Evolutionary conservation across 2,888 invertebrate genomes (phyloP).

Genomic region (Amiota minor): DNA sequence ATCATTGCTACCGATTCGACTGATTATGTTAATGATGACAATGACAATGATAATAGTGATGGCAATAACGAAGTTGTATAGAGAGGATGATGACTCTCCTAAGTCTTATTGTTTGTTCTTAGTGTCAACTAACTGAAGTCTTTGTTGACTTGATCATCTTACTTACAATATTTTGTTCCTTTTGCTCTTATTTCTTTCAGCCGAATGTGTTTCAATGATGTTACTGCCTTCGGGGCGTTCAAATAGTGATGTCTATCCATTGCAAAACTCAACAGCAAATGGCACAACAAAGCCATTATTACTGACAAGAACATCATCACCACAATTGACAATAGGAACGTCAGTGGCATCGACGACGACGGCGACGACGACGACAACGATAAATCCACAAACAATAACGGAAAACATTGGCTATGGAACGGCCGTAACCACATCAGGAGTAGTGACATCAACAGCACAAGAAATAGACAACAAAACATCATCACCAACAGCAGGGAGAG

Average conservation of each 20-base stretch:
- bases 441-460: slow-evolving; percentile 8
- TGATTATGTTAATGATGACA: not conserved
- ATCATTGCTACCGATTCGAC: not conserved
- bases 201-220: slow-evolving; percentile 72
- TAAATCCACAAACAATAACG: slow-evolving; percentile 27
- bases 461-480: slow-evolving; percentile 25
- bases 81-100: not conserved
- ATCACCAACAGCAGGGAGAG: slow-evolving; percentile 34
- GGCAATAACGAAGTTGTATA: not conserved
- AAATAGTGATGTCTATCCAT: slow-evolving; percentile 70
- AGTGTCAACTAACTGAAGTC: not conserved
- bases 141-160: slow-evolving; percentile 13
- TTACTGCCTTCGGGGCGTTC: slow-evolving; percentile 73
- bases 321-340: slow-evolving; percentile 65
- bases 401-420: slow-evolving; percentile 27
- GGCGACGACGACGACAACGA: slow-evolving; percentile 9
- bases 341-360: slow-evolving; percentile 56
- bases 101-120: slow-evolving; percentile 3
- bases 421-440: slow-evolving; percentile 30
- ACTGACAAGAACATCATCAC: slow-evolving; percentile 65
- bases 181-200: slow-evolving; percentile 45
- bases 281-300: slow-evolving; percentile 52
- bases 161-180: not conserved
- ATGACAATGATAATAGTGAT: not conserved
- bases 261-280: slow-evolving; percentile 53